Conservation (phyloP, 2,888 invertebrate species). For the Cryptophagus acutangulus region DNA sequence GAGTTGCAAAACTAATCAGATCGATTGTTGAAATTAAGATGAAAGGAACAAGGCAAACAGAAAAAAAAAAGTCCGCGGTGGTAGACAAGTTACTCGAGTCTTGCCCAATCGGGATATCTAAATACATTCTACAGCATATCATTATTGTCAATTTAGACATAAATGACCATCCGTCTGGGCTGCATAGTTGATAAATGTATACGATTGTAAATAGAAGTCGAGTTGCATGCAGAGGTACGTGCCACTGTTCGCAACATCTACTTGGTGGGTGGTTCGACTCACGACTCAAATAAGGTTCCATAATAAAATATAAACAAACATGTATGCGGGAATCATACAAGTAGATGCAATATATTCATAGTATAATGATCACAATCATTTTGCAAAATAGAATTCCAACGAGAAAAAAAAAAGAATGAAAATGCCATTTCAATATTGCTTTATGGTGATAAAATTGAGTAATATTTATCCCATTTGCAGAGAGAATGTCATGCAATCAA, state of each 20-base stretch:
- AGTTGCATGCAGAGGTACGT: slow-evolving; percentile 35
- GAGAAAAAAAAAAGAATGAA: too few relatives aligned
- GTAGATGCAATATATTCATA: slow-evolving; percentile 9
- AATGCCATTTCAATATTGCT: too few relatives aligned
- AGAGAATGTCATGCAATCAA: too few relatives aligned
- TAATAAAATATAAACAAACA: slow-evolving; percentile 21
- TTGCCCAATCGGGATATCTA: slow-evolving; percentile 5
- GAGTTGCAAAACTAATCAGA: too few relatives aligned
- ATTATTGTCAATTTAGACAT: slow-evolving; percentile 44
- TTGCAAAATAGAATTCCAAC: too few relatives aligned
- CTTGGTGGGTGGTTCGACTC: slow-evolving; percentile 32
- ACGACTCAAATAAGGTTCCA: slow-evolving; percentile 22
- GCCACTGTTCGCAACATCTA: slow-evolving; percentile 27
- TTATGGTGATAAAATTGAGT: too few relatives aligned
- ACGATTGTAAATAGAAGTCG: slow-evolving; percentile 42
- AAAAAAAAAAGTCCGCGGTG: background rate
- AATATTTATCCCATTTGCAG: too few relatives aligned
- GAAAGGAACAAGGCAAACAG: background rate
- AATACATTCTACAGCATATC: slow-evolving; percentile 32
- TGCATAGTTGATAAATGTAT: slow-evolving; percentile 41
- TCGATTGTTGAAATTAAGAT: too few relatives aligned
- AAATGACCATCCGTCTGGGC: slow-evolving; percentile 37
- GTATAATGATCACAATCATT: too few relatives aligned
- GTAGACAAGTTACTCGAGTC: slow-evolving; percentile 2
- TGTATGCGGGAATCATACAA: background rate